These are phyloP conservation scores for Danio rerio DNA, from an alignment of 2,113 vertebrate genomes.

Conservation along the genomic window DNA sequence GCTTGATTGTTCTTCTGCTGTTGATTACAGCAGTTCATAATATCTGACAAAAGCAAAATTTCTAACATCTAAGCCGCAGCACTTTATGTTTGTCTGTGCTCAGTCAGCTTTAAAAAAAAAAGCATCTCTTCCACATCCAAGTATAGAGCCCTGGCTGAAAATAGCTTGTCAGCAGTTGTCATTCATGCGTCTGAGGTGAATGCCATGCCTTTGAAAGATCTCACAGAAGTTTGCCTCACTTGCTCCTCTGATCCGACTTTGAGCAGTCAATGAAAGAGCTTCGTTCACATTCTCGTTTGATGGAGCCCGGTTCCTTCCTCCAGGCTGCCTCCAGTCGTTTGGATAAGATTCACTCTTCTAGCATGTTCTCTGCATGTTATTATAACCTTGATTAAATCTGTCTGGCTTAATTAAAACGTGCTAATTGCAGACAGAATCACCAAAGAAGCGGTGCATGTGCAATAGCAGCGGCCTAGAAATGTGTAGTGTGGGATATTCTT, in stretches of 20 bases:
- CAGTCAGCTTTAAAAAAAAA: conserved; percentile 7
- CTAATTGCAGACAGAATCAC: conserved; percentile 23
- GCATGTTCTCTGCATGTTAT: not conserved
- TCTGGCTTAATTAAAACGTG: conserved; percentile 24
- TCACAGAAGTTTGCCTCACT: conserved; percentile 46
- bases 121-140: not conserved
- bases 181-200: conserved; percentile 19
- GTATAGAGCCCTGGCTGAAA: conserved; percentile 31
- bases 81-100: not conserved
- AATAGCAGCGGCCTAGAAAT: not conserved
- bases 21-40: conserved; percentile 16
- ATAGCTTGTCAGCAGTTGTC: conserved; percentile 39
- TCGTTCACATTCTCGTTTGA: conserved; percentile 30
- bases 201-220: conserved; percentile 47
- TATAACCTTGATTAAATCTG: conserved; percentile 16
- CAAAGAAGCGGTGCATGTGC: not conserved
- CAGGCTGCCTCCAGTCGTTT: conserved; percentile 22
- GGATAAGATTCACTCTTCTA: not conserved
- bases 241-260: conserved; percentile 49
- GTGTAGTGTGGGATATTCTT: not conserved
- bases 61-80: not conserved
- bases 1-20: conserved; percentile 14
- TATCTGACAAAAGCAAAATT: not conserved
- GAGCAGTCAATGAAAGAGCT: conserved; percentile 31
- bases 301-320: conserved; percentile 24